Evolutionary conservation across 2,888 invertebrate genomes (phyloP), one percentile per base, ranked within the genome.

Genomic region (Dasysyrphus albostriatus): DNA sequence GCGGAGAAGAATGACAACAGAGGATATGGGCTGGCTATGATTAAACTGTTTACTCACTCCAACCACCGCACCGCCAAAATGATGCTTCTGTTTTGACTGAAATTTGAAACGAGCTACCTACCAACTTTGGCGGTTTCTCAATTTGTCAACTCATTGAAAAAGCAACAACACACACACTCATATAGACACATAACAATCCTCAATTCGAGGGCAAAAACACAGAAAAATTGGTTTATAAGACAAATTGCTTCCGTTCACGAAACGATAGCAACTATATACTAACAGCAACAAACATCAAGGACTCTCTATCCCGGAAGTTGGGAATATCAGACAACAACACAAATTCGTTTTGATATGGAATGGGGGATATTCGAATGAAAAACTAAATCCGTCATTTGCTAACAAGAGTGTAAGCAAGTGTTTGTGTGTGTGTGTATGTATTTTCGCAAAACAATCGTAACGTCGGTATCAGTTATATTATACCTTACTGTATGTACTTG

Each of bases 231-330:
- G 34, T 59, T 39, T 32, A 81, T 49, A 85, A 85, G 77, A 85
- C 85, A 85, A 85, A 85, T 85, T 82, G 85, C 69, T 85, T 85
- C 85, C 85, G 85, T 82, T 82, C 85, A 85, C 85, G 85, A 69
- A 82, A 82, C 82, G 77, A 73, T 67, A 61, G 39, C 77, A 37
- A 37, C 12, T 47, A 16, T 16, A 49, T 4, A 3, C 1, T 0
- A 10, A 24, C 5, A 10, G 24, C 19, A 82, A 69, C 70, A 77
- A 82, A 73, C 76, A 73, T 59, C 19, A 19, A 54, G 56, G 77
- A 63, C 67, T 76, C 70, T 69, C 47, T 58, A 12, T 58, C 44
- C 16, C 9, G 47, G 14, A 24, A 54, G 24, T 34, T 29, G 37
- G 44, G 14, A 59, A 51, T 54, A 72, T 44, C 65, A 77, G 58